Evolutionary conservation across 2,888 invertebrate genomes (phyloP), one percentile per base, ranked within the genome.

Genomic region (Plebejus anna): DNA sequence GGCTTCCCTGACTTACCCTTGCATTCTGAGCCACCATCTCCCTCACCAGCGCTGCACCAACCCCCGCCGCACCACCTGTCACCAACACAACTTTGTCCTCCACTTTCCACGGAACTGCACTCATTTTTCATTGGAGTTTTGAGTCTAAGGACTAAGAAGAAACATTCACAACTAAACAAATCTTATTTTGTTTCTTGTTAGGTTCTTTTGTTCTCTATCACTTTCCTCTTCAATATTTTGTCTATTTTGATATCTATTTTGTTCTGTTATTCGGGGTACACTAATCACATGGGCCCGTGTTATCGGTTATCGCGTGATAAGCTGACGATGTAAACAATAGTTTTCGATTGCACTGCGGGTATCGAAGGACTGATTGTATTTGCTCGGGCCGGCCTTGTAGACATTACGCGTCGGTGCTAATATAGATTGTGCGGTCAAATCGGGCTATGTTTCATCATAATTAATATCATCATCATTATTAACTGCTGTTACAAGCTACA

Each of bases 1-100:
- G 13, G 0, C 13, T 2, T 51, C 51, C 2, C 13, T 4, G 55
- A 81, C 82, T 83, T 83, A 91, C 92, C 82, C 87, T 84, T 28
- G 91, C 91, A 86, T 90, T 88, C 80, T 87, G 88, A 16, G 81
- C 77, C 0, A 92, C 80, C 38, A 92, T 78, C 1, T 83, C 83
- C 16, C 88, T 84, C 0, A 90, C 90, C 2, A 92, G 79, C 0
- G 87, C 90, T 1, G 92, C 92, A 0, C 92, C 92, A 0, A 92
- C 85, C 0, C 92, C 92, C 0, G 87, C 89, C 0, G 92, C 92
- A 0, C 92, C 92, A 1, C 92, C 92, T 0, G 91, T 91, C 79
- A 92, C 91, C 76, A 92, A 81, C 80, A 89, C 85, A 82, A 92
- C 90, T 86, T 91, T 92, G 32, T 88, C 87, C 28, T 89, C 84